Evolutionary conservation across 2,797 vertebrate species (phyloP), one percentile per base, ranked within the genome.

Genomic region (Gadopsis marmoratus): DNA sequence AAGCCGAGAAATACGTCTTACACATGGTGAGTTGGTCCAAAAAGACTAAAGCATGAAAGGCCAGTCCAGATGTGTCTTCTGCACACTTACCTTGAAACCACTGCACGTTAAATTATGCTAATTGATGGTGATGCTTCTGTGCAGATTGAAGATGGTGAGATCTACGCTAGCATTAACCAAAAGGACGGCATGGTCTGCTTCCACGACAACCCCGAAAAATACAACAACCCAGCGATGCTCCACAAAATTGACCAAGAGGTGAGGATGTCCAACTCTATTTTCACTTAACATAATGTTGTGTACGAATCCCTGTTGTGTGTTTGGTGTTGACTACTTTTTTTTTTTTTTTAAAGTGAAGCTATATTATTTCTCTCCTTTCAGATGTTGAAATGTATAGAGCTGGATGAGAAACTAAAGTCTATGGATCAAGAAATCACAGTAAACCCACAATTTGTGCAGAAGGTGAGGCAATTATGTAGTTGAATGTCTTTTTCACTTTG

Each of bases 351-450:
- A 7, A 26, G 11, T 37, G 1, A 63, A 5, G 4, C 3, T 0
- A 1, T 75, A 0, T 62, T 3, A 7, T 62, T 60, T 37, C 54
- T 69, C n/a, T 31, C 43, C 33, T 82, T 88, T 68, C 93, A 99
- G 98, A 99, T 99, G 98, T 96, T 99, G 94, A 98, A 98, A 93
- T 99, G 97, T 96, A 99, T 99, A 97, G 97, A 99, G 93, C 94
- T 99, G 87, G 98, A 99, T 78, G 98, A 99, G 90, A 97, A 98
- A 91, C 96, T 99, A 95, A 99, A 98, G 96, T 97, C 97, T 87
- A 99, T 99, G 98, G 98, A 99, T 97, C 98, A 99, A 93, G 98
- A 99, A 96, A 99, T 99, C 91, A 99, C 98, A 71, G 97, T 99
- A 94, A 99, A 99, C 90, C 98, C 98, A 78, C 98, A 99, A 91